Evolutionary conservation across 2,888 invertebrate genomes (phyloP).

Genomic region (Eupelmus urozonus): DNA sequence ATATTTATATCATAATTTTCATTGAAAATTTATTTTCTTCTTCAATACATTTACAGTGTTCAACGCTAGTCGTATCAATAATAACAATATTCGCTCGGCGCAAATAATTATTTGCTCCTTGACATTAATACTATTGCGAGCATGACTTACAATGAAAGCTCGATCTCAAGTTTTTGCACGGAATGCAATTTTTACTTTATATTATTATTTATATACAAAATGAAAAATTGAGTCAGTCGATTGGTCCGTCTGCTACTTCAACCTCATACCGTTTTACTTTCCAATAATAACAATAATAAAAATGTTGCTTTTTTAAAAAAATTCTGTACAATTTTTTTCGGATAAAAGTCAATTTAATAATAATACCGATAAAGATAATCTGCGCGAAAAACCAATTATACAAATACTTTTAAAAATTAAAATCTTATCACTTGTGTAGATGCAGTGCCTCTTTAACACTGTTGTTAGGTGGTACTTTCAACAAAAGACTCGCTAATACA

Average conservation of each 20-base stretch:
- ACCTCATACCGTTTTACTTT: slow-evolving; percentile 24
- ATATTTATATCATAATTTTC: slow-evolving; percentile 2
- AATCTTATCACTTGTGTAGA: slow-evolving; percentile 43
- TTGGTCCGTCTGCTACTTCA: slow-evolving; percentile 40
- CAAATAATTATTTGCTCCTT: slow-evolving; percentile 30
- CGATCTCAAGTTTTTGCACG: slow-evolving; percentile 41
- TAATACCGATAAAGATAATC: slow-evolving; percentile 49
- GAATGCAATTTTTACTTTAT: slow-evolving; percentile 45
- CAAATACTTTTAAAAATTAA: slow-evolving; percentile 40
- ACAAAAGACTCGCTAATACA: slow-evolving; percentile 40
- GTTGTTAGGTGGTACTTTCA: slow-evolving; percentile 6
- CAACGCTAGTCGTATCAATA: slow-evolving; percentile 38
- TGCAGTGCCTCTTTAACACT: slow-evolving; percentile 28
- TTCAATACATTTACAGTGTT: slow-evolving; percentile 50
- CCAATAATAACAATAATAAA: slow-evolving; percentile 43
- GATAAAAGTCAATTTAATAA: slow-evolving; percentile 40
- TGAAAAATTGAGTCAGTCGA: slow-evolving; percentile 51
- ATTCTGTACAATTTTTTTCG: slow-evolving; percentile 40
- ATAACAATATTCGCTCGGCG: slow-evolving; percentile 48
- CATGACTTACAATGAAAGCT: slow-evolving; percentile 61
- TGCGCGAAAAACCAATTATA: slow-evolving; percentile 30
- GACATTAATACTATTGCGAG: slow-evolving; percentile 63
- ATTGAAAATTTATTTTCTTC: slow-evolving; percentile 54
- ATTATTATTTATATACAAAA: slow-evolving; percentile 51
- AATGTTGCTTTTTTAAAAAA: slow-evolving; percentile 23